Conservation (phyloP, 2,888 invertebrate genomes). For the Lathronympha strigana region DNA sequence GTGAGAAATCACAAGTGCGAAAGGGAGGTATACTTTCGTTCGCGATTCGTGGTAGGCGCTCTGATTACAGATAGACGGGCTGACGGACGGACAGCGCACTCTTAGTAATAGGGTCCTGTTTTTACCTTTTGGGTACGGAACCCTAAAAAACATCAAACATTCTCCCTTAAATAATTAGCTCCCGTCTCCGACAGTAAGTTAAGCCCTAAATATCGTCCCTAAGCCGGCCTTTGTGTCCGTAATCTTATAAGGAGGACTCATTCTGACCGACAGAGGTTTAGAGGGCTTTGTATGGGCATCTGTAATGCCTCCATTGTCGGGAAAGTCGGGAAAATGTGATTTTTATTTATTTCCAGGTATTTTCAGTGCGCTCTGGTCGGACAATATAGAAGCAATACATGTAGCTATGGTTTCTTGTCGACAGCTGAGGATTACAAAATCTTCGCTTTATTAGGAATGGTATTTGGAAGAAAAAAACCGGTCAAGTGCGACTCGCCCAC, state of each 20-base stretch:
- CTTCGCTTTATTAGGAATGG: neutral
- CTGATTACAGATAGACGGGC: too few relatives aligned
- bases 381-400: neutral
- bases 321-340: conserved; percentile 52
- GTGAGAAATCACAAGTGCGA: too few relatives aligned
- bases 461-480: too few relatives aligned
- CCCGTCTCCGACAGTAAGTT: conserved; percentile 52
- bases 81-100: too few relatives aligned
- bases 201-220: conserved; percentile 70
- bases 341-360: conserved; percentile 36
- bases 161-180: conserved; percentile 22
- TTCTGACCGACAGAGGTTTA: conserved; percentile 63
- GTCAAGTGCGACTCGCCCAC: too few relatives aligned
- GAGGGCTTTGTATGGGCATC: conserved; percentile 79
- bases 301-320: conserved; percentile 64
- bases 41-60: too few relatives aligned
- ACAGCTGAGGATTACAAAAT: neutral
- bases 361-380: conserved; percentile 18
- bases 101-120: too few relatives aligned
- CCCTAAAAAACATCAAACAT: conserved; percentile 4
- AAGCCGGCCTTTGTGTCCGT: conserved; percentile 75
- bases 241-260: conserved; percentile 65
- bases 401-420: neutral
- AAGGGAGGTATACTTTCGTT: too few relatives aligned
- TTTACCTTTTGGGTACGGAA: too few relatives aligned